Evolutionary conservation across 2,888 invertebrate genomes (phyloP), one percentile per base, ranked within the genome.

Genomic region (Drosophila rubida): DNA sequence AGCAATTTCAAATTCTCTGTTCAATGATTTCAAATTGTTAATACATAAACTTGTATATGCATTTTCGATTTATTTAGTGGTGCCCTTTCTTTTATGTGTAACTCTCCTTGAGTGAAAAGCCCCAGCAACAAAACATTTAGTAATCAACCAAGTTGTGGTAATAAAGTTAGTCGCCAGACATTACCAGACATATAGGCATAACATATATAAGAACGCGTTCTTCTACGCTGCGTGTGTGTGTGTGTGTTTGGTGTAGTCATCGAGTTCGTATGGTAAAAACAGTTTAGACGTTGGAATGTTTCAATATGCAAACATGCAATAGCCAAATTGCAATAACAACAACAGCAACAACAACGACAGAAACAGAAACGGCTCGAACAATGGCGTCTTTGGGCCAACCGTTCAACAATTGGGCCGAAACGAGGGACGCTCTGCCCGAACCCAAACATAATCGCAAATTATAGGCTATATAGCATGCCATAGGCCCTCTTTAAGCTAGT

Each of bases 401-500:
- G 60, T 42, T 60, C 46, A 49, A 63, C 62, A 64, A 58, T 62
- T 37, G 35, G 27, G 44, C 13, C 32, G 50, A 35, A 42, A 27
- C 50, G 45, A 54, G 54, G 41, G 39, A 27, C 60, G 23, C 37
- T 59, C 41, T 59, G 25, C 37, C 13, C 54, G 66, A 67, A 66
- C 84, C 81, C 74, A 65, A 82, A 83, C 86, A 84, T 84, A 84
- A 84, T 85, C 84, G 84, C 84, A 84, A 84, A 84, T 85, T 84
- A 85, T 83, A 83, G 86, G 84, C 70, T 85, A 72, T 72, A 80
- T 86, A 68, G 79, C 81, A 65, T 66, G 77, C 64, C 62, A 55
- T 63, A 74, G 69, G 57, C 59, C 67, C 67, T 63, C 60, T 64
- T 65, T 42, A 79, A 75, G 78, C 78, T 84, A 82, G 75, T 78